Base-by-base conservation (phyloP, 2,888 invertebrate genomes). In the Polydrusus cervinus region DNA sequence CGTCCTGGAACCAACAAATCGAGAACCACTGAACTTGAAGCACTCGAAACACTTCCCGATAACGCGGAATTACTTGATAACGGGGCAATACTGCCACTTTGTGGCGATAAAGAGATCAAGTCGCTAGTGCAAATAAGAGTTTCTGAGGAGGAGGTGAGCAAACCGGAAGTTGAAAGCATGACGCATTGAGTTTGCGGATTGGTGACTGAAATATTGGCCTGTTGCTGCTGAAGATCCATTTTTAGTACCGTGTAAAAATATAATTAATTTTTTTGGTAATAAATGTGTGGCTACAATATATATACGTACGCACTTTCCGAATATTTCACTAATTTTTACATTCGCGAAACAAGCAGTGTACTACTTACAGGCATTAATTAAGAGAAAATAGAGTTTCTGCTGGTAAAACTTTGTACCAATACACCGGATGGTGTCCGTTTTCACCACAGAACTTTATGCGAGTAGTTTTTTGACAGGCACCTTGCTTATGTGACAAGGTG, bases 1-100 rank as follows among this genome's bases (percentile, higher is more conserved):
- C 84, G 82, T 71, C 87, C 86, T 11, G 86, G 86, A 64, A 86
- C 85, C 74, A 86, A 75, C 20, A 86, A 80, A 69, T 84, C 81
- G 5, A 14, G 55, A 18, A 16, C 72, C n/a, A 34, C 38, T 18
- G 57, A 60, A 60, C 16, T 13, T 83, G 80, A 61, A 64, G 11
- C 30, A 30, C 34, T 49, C 0, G 64, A 64, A n/a, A n/a, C n/a
- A 49, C 9, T 49, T 64, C 64, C 64, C 0, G 43, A 43, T 20
- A 43, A 13, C 2, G 20, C 47, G 16, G 64, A 64, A 49, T 49
- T 49, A 47, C 14, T 49, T 30, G 49, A 13, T 49, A 49, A 7
- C 30, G 14, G 47, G 0, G n/a, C 14, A 30, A 30, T 47, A 34
- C 20, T 61, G 18, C 34, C 11, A 55, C 38, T 14, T 25, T 14